phyloP scores from a whole-genome alignment of 2,888 invertebrate species.

The Digitonthophagus gazella region DNA sequence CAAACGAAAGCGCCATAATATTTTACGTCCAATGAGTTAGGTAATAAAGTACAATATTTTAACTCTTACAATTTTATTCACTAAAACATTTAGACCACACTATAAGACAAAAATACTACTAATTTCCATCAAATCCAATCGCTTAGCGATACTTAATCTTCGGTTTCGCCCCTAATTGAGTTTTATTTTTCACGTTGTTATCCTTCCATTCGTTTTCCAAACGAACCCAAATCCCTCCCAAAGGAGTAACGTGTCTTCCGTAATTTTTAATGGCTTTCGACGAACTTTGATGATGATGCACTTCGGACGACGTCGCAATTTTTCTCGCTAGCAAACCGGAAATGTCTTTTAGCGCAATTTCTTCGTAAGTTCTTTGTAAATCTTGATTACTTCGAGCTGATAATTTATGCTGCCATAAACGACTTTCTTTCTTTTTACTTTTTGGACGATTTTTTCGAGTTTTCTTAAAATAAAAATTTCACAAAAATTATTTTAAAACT shows the following conservation, averaged over 20 bases:
- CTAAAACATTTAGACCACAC: no score
- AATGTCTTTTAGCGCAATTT: slow-evolving; percentile 70
- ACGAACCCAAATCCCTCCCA: slow-evolving; percentile 69
- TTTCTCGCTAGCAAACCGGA: slow-evolving; percentile 59
- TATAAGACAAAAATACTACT: no score
- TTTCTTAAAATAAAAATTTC: slow-evolving; percentile 14
- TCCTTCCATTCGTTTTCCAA: slow-evolving; percentile 79
- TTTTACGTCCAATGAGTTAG: no score
- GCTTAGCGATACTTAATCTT: no score
- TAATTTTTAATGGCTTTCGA: slow-evolving; percentile 42
- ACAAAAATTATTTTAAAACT: no score
- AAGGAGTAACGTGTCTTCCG: slow-evolving; percentile 43
- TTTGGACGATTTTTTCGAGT: slow-evolving; percentile 16
- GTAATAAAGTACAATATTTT: no score
- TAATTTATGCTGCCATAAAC: slow-evolving; percentile 72
- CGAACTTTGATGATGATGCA: neutral
- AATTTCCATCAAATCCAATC: no score
- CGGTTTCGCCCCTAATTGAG: no score
- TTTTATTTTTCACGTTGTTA: slow-evolving; percentile 24
- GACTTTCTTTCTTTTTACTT: slow-evolving; percentile 49
- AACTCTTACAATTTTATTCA: no score
- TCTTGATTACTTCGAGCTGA: slow-evolving; percentile 86
- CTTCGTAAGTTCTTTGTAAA: slow-evolving; percentile 81
- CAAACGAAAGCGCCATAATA: no score
- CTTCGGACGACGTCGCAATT: slow-evolving; percentile 29